Evolutionary conservation across 2,888 invertebrate species (phyloP).

Genomic region (Eupithecia dodoneata): DNA sequence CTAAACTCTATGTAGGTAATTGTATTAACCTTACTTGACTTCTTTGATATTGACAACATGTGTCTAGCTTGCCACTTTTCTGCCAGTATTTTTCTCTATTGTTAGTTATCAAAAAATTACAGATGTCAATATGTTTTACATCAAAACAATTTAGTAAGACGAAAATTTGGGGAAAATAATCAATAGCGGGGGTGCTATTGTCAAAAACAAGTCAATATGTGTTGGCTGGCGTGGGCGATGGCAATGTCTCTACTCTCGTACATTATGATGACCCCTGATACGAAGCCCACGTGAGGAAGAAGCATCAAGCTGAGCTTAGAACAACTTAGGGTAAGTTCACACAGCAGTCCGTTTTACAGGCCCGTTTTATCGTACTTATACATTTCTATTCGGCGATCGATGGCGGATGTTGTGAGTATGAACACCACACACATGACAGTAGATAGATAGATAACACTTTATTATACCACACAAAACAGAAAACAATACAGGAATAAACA

Average conservation of each 20-base stretch:
- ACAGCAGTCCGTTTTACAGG: no score
- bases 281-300: neutral
- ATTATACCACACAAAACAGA: no score
- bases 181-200: neutral
- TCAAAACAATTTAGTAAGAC: neutral
- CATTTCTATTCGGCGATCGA: no score
- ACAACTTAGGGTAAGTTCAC: neutral
- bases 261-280: slow-evolving; percentile 58
- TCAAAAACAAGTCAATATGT: slow-evolving; percentile 45
- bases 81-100: no score
- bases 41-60: no score
- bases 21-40: no score
- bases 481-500: no score
- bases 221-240: slow-evolving; percentile 75
- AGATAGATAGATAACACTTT: no score
- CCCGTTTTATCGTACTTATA: no score
- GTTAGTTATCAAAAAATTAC: neutral
- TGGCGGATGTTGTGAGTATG: no score
- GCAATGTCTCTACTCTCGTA: slow-evolving; percentile 69
- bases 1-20: neutral
- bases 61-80: no score
- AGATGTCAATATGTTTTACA: neutral
- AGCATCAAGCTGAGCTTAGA: neutral
- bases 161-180: neutral
- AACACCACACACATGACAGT: no score